Conservation (phyloP, 2,888 invertebrate species). For the Thera britannica region DNA sequence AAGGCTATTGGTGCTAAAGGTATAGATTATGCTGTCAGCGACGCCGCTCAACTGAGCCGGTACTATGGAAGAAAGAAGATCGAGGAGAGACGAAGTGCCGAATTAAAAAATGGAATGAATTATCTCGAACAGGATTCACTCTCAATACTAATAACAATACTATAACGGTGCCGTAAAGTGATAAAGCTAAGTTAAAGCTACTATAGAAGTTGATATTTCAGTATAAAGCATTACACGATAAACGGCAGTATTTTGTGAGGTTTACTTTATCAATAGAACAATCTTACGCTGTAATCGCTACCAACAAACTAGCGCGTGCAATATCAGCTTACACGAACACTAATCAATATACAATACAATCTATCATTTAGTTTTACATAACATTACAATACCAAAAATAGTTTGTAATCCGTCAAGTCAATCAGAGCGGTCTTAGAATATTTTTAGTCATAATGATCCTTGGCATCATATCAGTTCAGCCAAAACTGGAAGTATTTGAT, state of each 20-base stretch:
- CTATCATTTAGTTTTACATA: constrained; percentile 9
- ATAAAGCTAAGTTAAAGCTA: constrained; percentile 30
- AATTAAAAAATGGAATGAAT: constrained; percentile 30
- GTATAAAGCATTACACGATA: constrained; percentile 24
- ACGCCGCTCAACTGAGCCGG: constrained; percentile 27
- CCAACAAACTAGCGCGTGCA: constrained; percentile 22
- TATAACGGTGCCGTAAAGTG: constrained; percentile 23
- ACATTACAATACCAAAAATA: constrained; percentile 11
- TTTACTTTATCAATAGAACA: constrained; percentile 14
- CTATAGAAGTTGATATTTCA: constrained; percentile 12
- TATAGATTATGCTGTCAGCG: constrained; percentile 4
- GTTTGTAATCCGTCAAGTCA: background rate
- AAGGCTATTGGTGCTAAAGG: constrained; percentile 16
- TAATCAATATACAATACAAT: constrained; percentile 23
- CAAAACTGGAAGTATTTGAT: background rate
- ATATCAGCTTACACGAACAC: constrained; percentile 22
- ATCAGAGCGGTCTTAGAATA: background rate
- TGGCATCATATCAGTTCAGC: background rate
- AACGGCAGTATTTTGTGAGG: constrained; percentile 28
- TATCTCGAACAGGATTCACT: constrained; percentile 29
- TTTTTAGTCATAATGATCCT: background rate
- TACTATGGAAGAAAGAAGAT: constrained; percentile 5
- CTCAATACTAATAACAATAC: constrained; percentile 19
- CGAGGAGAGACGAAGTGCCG: constrained; percentile 30
- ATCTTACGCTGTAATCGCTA: constrained; percentile 16